A percentile compares a stretch with the other conserved stretches of the same genome.
phyloP scores from a whole-genome alignment of 2,797 vertebrate genomes.

The Knipowitschia caucasica region DNA sequence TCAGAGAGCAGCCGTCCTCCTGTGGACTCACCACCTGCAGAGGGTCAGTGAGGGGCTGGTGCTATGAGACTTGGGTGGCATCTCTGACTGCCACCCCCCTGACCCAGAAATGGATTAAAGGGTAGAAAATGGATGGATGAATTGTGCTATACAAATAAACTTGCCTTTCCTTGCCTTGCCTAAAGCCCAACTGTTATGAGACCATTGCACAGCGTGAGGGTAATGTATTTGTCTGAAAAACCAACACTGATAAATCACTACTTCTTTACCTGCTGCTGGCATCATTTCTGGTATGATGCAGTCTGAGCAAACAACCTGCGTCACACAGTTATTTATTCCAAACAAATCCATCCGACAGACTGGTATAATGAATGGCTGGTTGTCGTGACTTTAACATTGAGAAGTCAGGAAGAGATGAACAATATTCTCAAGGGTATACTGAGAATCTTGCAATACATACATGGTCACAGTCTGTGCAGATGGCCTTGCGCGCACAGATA shows the following conservation, averaged over 20 bases:
- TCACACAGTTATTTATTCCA: slow-evolving; percentile 19
- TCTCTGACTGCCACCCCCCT: too few relatives aligned
- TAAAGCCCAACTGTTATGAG: not conserved
- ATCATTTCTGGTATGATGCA: not conserved
- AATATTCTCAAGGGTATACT: slow-evolving; percentile 3
- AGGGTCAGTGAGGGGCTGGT: too few relatives aligned
- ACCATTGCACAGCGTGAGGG: not conserved
- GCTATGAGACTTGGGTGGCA: too few relatives aligned
- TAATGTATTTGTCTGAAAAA: slow-evolving; percentile 5
- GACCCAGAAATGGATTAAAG: too few relatives aligned
- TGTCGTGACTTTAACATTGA: not conserved
- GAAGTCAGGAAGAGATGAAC: not conserved
- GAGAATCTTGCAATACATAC: not conserved
- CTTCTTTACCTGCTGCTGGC: slow-evolving; percentile 8
- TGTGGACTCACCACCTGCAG: too few relatives aligned
- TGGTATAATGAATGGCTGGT: not conserved
- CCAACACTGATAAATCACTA: slow-evolving; percentile 9
- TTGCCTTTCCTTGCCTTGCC: too few relatives aligned
- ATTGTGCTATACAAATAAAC: too few relatives aligned
- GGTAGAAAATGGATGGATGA: too few relatives aligned
- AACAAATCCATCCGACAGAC: slow-evolving; percentile 2
- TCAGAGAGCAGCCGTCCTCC: too few relatives aligned
- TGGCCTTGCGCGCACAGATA: too few relatives aligned
- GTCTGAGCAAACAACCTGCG: slow-evolving; percentile 9
- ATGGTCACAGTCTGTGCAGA: not conserved